phyloP scores from a whole-genome alignment of 2,113 vertebrate genomes.

The Lycaon pictus region DNA sequence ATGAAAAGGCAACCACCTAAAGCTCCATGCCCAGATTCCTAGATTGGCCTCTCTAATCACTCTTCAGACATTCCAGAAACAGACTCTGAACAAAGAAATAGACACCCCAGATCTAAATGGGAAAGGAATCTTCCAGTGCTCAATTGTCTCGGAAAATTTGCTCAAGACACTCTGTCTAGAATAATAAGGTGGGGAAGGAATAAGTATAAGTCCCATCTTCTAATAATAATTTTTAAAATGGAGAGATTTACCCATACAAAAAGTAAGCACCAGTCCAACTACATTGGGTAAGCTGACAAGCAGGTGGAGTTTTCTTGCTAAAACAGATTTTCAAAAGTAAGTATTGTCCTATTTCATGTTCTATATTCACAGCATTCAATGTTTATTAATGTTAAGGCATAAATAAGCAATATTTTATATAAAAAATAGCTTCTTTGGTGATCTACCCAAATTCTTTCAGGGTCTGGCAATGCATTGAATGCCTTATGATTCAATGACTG shows the following conservation, averaged over 20 bases:
- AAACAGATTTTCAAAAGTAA: constrained; percentile 17
- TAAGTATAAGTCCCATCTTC: neutral
- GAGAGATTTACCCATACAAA: neutral
- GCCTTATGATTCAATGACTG: neutral
- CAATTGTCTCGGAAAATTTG: neutral
- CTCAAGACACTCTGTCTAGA: neutral
- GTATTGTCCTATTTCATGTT: neutral
- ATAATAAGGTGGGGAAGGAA: neutral
- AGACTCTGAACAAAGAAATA: neutral
- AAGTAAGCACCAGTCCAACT: neutral
- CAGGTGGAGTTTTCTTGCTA: neutral
- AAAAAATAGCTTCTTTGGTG: constrained; percentile 52
- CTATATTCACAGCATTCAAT: neutral
- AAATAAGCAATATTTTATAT: neutral
- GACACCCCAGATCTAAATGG: neutral
- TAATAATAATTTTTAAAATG: neutral
- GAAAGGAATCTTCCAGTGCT: neutral
- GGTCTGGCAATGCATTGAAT: neutral
- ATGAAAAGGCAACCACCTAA: neutral
- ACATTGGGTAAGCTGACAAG: neutral
- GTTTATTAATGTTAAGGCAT: neutral
- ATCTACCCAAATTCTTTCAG: neutral
- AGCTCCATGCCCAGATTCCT: neutral
- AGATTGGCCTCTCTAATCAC: neutral
- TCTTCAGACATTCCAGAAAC: neutral